Evolutionary conservation across 2,797 vertebrate species (phyloP), one percentile per base, ranked within the genome.

Genomic region (Gymnodraco acuticeps): DNA sequence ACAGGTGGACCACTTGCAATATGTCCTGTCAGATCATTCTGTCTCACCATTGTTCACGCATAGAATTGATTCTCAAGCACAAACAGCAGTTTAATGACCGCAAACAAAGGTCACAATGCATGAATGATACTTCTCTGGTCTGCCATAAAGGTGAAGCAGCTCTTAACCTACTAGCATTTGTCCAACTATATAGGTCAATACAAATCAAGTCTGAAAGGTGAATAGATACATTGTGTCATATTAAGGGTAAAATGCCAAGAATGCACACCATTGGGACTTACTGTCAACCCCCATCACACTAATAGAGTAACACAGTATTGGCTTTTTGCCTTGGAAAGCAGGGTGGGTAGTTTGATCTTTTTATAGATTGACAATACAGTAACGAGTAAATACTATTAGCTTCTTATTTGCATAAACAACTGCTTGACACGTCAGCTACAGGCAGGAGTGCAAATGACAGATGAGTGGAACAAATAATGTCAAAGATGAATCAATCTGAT

Each of bases 181-280:
- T 78, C 83, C 86, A 92, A 82, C 23, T 64, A 51, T 70, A 67
- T 68, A 80, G 87, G 85, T 90, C 88, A 91, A 89, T 88, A 88
- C 58, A 53, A 85, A 82, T 82, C 62, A 64, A 84, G 73, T 84
- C 77, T 82, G 73, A 80, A 87, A 58, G 70, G 76, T 84, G 74
- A 82, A 80, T 60, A 88, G 85, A 80, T 82, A 70, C 56, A 75
- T 2, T 85, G 66, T 88, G 87, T 88, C 87, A 90, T 71, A 67
- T 15, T 79, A 75, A 73, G 88, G 84, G 80, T 87, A 85, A 89
- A 91, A 91, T 82, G 89, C 86, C 90, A 89, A 83, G 81, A 88
- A 77, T 75, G 78, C 64, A 77, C 80, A 74, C 81, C 65, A 13
- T 19, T 6, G 90, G 83, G 83, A 90, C 77, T 89, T 78, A 82